Evolutionary conservation across 2,113 vertebrate species (phyloP), one percentile per base, ranked within the genome.

Genomic region (Ptychochromis oligacanthus): DNA sequence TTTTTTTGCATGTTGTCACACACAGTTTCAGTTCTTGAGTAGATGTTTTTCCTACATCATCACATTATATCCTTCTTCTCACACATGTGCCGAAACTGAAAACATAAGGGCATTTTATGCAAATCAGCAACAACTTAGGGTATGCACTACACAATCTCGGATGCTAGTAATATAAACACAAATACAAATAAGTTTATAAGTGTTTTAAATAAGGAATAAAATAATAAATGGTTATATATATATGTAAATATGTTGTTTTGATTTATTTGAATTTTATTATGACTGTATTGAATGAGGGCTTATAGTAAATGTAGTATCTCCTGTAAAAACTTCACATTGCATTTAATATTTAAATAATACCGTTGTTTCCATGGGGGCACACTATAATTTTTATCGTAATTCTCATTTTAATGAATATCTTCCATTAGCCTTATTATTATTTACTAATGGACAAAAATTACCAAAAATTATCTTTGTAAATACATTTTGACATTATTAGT

Each of bases 301-400:
- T 38, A 38, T 9, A 38, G 36, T 62, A 34, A 22, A 6, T 62
- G 20, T 38, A 59, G 38, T 62, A 14, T 62, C 0, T 12, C 11
- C 31, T n/a, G 60, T 14, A 18, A 38, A 62, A 62, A 62, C 0
- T 0, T 14, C 60, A 62, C 60, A n/a, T n/a, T 38, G n/a, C n/a
- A n/a, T n/a, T n/a, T n/a, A n/a, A 22, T 62, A 62, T 13, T 62
- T 38, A 38, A 31, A 62, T 17, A 38, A 4, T 20, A 13, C 34
- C 0, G n/a, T 62, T 62, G 11, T 62, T 62, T 38, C 0, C 0
- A 36, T 36, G 18, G 11, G 5, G 60, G 18, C 18, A n/a, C 18
- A 36, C 1, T 62, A 62, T 62, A 62, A 38, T 36, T n/a, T 62
- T n/a, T 62, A 62, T 38, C n/a, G 31, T 10, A 62, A 61, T 61